Base-by-base conservation (phyloP, 2,888 invertebrate genomes). In the Scaptomyza tumidula region DNA sequence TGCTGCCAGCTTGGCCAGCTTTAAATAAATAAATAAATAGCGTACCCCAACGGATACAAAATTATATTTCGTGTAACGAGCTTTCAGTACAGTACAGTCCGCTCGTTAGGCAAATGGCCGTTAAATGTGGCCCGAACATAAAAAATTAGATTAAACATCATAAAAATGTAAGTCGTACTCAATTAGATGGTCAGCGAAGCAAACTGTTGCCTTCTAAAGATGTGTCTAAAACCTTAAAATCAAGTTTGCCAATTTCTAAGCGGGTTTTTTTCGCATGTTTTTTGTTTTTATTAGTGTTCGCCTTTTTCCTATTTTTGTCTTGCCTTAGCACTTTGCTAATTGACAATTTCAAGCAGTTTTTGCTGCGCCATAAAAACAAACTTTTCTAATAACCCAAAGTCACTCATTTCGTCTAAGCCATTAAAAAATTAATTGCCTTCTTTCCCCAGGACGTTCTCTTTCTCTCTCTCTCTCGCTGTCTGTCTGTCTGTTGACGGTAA, bases 361-460 rank as follows among this genome's bases (percentile, higher is more conserved):
- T 63, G 41, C 63, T 57, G 27, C 56, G 48, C 60, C 62, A 71
- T 64, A 58, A 74, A 78, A 68, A 62, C 65, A 77, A 86, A 82
- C 56, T 73, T 80, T 78, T 59, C 75, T 84, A 74, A 79, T 82
- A 86, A 71, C 82, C 84, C 68, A 63, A 86, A 83, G 66, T 78
- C 84, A 80, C 74, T 86, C 83, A 86, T 71, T 87, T 74, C 66
- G 86, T 80, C 80, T 87, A 71, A 83, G 84, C 86, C 83, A 84
- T 83, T 86, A 86, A 85, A 87, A 88, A 86, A 86, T 86, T 87
- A 87, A 84, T 87, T 84, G 86, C 75, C 80, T 55, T 69, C 69
- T 79, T 78, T 72, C 78, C 77, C 67, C 44, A 73, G 78, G 75
- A 75, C 73, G 48, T 43, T 48, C 29, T 39, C 50, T 35, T 4